Evolutionary conservation across 2,888 invertebrate species (phyloP), one percentile per base, ranked within the genome.

Genomic region (Leptogaster cylindrica): DNA sequence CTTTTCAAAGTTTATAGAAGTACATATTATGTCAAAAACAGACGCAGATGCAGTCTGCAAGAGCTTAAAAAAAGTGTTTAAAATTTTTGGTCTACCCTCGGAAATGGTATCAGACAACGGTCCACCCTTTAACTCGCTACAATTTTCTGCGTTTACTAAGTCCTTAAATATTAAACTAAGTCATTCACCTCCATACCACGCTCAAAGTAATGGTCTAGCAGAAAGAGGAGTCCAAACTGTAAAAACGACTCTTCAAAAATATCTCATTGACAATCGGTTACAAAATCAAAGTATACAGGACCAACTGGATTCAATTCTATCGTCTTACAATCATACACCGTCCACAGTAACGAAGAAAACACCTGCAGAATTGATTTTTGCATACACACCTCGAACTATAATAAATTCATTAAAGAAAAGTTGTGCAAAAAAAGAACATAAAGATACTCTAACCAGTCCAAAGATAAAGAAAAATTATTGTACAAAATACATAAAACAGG

Each of bases 101-200:
- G 23, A 50, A 50, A 8, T 50, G 50, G 50, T 50, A 16, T 46
- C 46, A 10, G 46, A 46, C 18, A 46, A 46, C 18, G 46, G 46
- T 3, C 46, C 46, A 46, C 46, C 16, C 3, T 20, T 48, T 20
- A 20, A 12, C n/a, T 20, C 48, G 23, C 8, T 20, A 20, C 12
- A 4, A 12, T 48, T 48, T 23, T n/a, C 18, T 20, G n/a, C 18
- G 3, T 48, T 48, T 48, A 20, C n/a, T 23, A 48, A 8, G 7
- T 20, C 18, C 18, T 20, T 20, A 20, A 48, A 23, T 48, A 48
- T 48, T 20, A 23, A 48, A 48, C 20, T 23, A 12, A 18, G 18
- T 12, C 12, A 12, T 18, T 20, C 20, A 20, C 48, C 48, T 5
- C 20, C 23, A n/a, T 18, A 23, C 8, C 48, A 48, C 20, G 8